phyloP scores from a whole-genome alignment of 2,888 invertebrate genomes.

The Metellina segmentata region DNA sequence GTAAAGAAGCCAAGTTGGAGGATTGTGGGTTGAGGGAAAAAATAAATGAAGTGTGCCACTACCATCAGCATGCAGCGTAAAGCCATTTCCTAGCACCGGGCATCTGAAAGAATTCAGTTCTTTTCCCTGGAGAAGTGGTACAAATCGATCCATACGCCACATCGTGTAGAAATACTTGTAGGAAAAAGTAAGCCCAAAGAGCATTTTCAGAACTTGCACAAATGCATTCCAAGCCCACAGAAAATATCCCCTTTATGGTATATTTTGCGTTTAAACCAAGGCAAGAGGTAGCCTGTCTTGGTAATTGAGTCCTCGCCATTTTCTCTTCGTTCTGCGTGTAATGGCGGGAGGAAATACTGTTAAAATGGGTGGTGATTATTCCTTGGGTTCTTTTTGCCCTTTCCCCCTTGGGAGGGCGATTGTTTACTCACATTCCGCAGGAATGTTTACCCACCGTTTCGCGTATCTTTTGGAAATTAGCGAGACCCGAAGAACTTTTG shows the following conservation, averaged over 20 bases:
- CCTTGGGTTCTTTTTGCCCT: neutral
- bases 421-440: neutral
- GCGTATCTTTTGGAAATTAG: neutral
- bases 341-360: neutral
- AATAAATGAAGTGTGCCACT: constrained; percentile 40
- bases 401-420: neutral
- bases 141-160: neutral
- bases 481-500: neutral
- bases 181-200: constrained; percentile 3
- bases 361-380: neutral
- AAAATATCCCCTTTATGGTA: neutral
- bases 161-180: neutral
- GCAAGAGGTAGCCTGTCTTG: neutral
- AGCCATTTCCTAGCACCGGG: constrained; percentile 56
- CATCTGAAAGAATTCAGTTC: constrained; percentile 36
- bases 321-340: neutral
- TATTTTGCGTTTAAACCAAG: neutral
- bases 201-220: neutral
- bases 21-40: neutral
- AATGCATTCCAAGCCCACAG: neutral
- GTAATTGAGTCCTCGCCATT: constrained; percentile 29
- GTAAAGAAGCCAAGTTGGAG: constrained; percentile 1
- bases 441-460: neutral
- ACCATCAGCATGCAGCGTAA: constrained; percentile 54
- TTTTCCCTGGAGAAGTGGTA: constrained; percentile 31